A percentile compares a stretch with the other conserved stretches of the same genome.
Evolutionary conservation across 2,797 vertebrate species (phyloP).

Genomic region (Allobates femoralis): DNA sequence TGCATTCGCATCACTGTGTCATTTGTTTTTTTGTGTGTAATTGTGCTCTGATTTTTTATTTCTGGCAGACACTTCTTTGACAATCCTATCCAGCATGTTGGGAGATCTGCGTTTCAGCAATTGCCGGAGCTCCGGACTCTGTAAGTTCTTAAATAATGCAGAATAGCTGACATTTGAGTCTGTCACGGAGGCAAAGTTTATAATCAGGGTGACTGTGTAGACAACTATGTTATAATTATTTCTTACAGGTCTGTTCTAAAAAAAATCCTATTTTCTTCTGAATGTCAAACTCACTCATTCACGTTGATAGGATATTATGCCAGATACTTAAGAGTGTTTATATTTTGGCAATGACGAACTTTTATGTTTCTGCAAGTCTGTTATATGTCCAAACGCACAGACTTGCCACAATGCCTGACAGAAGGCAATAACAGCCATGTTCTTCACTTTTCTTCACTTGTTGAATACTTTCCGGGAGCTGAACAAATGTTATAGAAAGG

Average conservation of each 20-base stretch:
- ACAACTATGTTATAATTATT: conserved; percentile 6
- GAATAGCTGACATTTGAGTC: not conserved
- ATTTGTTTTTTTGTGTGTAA: too few relatives aligned
- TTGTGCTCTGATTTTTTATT: not conserved
- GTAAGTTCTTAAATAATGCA: conserved; percentile 75
- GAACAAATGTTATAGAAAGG: not conserved
- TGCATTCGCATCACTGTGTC: not conserved
- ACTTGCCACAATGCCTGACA: conserved; percentile 9
- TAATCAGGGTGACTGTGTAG: conserved; percentile 19
- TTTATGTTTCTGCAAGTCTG: conserved; percentile 1
- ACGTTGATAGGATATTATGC: not conserved
- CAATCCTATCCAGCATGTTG: conserved; percentile 93
- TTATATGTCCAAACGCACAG: not conserved
- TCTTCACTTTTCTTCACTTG: not conserved
- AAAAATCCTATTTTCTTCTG: not conserved
- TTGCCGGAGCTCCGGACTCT: conserved; percentile 89
- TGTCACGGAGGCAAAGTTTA: too few relatives aligned
- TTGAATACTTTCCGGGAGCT: not conserved
- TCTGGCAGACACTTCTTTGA: conserved; percentile 88
- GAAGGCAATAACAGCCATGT: not conserved
- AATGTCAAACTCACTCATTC: not conserved
- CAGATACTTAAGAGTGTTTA: not conserved
- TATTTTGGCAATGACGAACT: not conserved
- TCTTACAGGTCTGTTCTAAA: not conserved
- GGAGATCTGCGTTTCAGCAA: conserved; percentile 89